Evolutionary conservation across 1,140 invertebrate genomes (phyloP).

Genomic region (Grapholita molesta): DNA sequence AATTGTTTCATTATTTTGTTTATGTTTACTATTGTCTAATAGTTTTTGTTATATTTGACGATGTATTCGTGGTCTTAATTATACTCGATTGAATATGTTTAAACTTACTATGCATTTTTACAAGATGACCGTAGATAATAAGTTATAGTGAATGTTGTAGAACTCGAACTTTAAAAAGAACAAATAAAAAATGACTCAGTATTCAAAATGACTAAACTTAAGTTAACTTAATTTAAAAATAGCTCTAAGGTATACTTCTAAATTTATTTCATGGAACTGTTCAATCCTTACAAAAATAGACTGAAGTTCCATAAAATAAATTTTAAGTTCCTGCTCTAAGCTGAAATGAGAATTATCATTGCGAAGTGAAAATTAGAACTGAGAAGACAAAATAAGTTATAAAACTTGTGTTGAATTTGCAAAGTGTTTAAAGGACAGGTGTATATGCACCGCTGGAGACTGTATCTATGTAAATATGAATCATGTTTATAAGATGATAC

Average conservation of each 20-base stretch:
- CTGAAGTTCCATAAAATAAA: not conserved
- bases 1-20: slow-evolving; percentile 64
- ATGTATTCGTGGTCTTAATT: not conserved
- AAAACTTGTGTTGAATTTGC: slow-evolving; percentile 7
- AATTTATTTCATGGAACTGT: not conserved
- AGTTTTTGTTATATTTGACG: slow-evolving; percentile 39
- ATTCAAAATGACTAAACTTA: slow-evolving; percentile 4
- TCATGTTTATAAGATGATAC: slow-evolving; percentile 56
- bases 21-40: slow-evolving; percentile 60
- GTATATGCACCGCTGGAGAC: not conserved
- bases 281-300: not conserved
- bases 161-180: not conserved
- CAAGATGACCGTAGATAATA: not conserved
- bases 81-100: not conserved
- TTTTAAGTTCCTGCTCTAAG: not conserved
- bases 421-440: slow-evolving; percentile 6
- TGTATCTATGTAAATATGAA: slow-evolving; percentile 72
- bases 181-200: slow-evolving; percentile 14
- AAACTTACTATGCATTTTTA: not conserved
- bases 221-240: slow-evolving; percentile 2
- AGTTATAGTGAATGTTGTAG: not conserved
- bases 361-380: not conserved
- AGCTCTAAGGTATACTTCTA: not conserved
- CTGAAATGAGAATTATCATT: not conserved
- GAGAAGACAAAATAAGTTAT: not conserved